phyloP scores from a whole-genome alignment of 1,140 invertebrate species.

The Drosophila mayri region DNA sequence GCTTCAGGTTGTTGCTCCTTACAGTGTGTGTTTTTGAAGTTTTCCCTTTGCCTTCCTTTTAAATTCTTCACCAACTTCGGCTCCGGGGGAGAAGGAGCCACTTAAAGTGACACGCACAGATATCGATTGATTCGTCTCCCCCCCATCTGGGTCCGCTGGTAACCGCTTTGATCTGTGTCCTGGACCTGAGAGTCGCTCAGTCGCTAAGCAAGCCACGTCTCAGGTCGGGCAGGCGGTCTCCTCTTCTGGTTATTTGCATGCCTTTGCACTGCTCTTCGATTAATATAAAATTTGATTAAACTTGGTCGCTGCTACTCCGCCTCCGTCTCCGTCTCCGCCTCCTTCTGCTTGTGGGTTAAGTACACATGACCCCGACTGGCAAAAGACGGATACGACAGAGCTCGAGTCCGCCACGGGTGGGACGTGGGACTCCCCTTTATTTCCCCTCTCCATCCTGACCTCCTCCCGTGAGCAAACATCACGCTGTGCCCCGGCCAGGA shows the following conservation, averaged over 20 bases:
- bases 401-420: conserved; percentile 31
- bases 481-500: conserved; percentile 25
- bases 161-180: conserved; percentile 47
- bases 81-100: conserved; percentile 1
- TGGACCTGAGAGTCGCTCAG: neutral
- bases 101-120: conserved; percentile 64
- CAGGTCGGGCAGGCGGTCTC: conserved; percentile 34
- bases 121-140: conserved; percentile 28
- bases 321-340: too few species aligned
- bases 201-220: conserved; percentile 43
- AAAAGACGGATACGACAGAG: conserved; percentile 44
- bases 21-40: conserved; percentile 62
- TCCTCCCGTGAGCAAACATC: conserved; percentile 13
- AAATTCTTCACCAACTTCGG: conserved; percentile 24
- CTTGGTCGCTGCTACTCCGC: conserved; percentile 58
- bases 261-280: conserved; percentile 81
- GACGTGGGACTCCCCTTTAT: conserved; percentile 16
- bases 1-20: conserved; percentile 29
- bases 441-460: neutral
- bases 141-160: conserved; percentile 18
- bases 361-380: conserved; percentile 72
- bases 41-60: conserved; percentile 40
- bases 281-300: conserved; percentile 84
- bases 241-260: conserved; percentile 76
- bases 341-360: conserved; percentile 67